Conservation (phyloP, 1,140 invertebrate genomes). For the Magallana gigas region DNA sequence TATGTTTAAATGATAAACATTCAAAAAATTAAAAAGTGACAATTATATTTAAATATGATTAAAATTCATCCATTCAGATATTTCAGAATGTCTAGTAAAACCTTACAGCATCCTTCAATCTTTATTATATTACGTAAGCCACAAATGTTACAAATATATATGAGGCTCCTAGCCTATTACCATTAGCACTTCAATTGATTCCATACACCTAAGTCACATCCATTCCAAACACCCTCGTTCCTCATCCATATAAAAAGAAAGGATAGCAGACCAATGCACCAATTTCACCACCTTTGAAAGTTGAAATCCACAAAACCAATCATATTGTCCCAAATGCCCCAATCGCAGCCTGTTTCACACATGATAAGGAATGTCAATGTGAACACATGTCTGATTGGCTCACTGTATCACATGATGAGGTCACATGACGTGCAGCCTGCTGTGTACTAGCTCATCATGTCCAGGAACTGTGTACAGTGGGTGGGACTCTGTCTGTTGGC, state of each 20-base stretch:
- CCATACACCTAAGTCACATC: background rate
- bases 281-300: background rate
- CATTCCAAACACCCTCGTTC: background rate
- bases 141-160: too few relatives aligned
- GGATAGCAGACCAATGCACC: background rate
- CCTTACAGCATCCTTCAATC: too few relatives aligned
- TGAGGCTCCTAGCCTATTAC: too few relatives aligned
- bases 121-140: too few relatives aligned
- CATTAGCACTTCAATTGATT: background rate
- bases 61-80: too few relatives aligned
- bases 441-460: too few relatives aligned
- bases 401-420: slow-evolving; percentile 5
- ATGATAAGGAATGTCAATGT: slow-evolving; percentile 17
- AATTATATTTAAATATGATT: too few relatives aligned
- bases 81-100: too few relatives aligned
- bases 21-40: too few relatives aligned
- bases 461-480: slow-evolving; percentile 67
- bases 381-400: slow-evolving; percentile 16
- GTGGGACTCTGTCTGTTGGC: slow-evolving; percentile 70
- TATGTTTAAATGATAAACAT: too few relatives aligned
- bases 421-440: slow-evolving; percentile 18
- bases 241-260: background rate
- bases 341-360: background rate
- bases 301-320: background rate
- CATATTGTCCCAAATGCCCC: background rate